These are phyloP conservation scores for Perca flavescens DNA, from an alignment of 2,113 vertebrate species.

Conservation along the genomic window DNA sequence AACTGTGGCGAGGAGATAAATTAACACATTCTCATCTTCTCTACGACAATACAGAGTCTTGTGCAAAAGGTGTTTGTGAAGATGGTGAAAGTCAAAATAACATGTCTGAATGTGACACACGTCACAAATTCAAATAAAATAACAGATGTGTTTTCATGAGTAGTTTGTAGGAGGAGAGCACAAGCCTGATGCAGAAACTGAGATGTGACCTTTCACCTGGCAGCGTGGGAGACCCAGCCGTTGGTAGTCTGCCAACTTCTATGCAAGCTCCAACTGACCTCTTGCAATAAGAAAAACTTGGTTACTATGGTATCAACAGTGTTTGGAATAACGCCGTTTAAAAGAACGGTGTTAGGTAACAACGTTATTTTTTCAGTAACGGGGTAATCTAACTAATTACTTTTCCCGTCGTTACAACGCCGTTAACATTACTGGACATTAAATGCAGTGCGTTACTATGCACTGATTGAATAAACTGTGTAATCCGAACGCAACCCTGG, in stretches of 20 bases:
- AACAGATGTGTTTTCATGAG: conserved; percentile 25
- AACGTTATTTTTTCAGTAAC: too few relatives aligned
- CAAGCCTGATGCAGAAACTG: conserved; percentile 39
- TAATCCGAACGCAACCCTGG: too few relatives aligned
- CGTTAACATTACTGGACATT: too few relatives aligned
- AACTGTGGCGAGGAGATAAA: neutral
- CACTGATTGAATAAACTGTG: too few relatives aligned
- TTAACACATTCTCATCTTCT: neutral
- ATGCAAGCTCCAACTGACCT: conserved; percentile 49
- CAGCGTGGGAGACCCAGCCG: conserved; percentile 55
- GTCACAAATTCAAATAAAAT: neutral
- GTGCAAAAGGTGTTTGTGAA: conserved; percentile 15
- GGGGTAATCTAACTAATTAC: too few relatives aligned
- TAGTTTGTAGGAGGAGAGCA: conserved; percentile 24
- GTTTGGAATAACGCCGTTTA: too few relatives aligned
- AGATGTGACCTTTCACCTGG: conserved; percentile 58
- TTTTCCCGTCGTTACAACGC: too few relatives aligned
- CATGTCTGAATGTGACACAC: neutral
- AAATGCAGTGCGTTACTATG: too few relatives aligned
- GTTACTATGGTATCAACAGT: conserved; percentile 76
- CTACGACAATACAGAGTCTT: too few relatives aligned
- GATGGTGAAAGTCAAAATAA: conserved; percentile 10
- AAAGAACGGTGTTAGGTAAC: too few relatives aligned
- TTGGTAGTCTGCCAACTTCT: conserved; percentile 54
- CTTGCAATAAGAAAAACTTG: conserved; percentile 42